These are phyloP conservation scores for Diorhabda carinulata DNA, from an alignment of 1,140 invertebrate species.

Conservation along the genomic window DNA sequence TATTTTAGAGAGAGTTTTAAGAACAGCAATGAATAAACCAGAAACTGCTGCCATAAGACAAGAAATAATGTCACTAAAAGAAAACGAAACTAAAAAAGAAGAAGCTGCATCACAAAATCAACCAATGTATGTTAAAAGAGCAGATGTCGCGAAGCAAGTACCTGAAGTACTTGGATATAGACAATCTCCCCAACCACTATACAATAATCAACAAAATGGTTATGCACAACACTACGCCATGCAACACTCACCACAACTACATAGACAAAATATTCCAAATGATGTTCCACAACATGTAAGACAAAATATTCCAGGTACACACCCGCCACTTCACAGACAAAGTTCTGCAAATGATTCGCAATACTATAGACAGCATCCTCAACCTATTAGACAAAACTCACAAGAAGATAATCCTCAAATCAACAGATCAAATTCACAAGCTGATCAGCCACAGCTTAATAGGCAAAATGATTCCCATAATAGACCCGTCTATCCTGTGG, in stretches of 20 bases:
- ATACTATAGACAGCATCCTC: neutral
- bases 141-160: conserved; percentile 18
- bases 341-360: neutral
- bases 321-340: neutral
- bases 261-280: conserved; percentile 4
- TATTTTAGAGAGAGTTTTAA: conserved; percentile 78
- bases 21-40: conserved; percentile 73
- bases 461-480: conserved; percentile 12
- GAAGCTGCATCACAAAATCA: conserved; percentile 8
- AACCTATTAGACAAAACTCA: neutral
- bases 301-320: neutral
- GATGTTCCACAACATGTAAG: neutral
- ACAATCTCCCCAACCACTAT: conserved; percentile 9
- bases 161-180: neutral
- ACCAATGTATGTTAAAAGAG: conserved; percentile 26
- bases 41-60: conserved; percentile 56
- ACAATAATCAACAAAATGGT: conserved; percentile 1
- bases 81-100: conserved; percentile 42
- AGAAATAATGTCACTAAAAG: conserved; percentile 51
- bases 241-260: conserved; percentile 1
- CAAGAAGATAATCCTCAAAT: neutral
- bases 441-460: neutral
- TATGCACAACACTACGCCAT: neutral
- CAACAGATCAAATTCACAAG: neutral
- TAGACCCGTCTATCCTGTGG: neutral